Conservation (phyloP, 2,113 vertebrate genomes). For the Saguinus midas region DNA sequence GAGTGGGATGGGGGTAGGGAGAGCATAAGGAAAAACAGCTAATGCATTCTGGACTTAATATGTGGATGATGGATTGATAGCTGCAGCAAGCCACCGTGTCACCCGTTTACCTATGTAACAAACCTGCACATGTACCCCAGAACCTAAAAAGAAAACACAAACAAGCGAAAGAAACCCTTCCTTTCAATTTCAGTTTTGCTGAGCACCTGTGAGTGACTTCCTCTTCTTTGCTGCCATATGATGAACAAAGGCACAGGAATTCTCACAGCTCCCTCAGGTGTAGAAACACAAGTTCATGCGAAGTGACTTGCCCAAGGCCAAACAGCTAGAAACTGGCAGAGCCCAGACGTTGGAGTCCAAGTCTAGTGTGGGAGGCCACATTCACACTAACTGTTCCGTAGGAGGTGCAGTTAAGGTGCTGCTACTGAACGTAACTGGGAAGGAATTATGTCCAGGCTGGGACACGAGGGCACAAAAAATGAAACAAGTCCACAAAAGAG, state of each 20-base stretch:
- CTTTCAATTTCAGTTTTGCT: not conserved
- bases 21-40: too few relatives aligned
- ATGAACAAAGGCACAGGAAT: not conserved
- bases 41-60: too few relatives aligned
- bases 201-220: not conserved
- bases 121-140: too few relatives aligned
- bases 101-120: too few relatives aligned
- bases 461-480: not conserved
- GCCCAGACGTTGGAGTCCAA: not conserved
- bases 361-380: not conserved
- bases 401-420: rapidly evolving
- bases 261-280: not conserved
- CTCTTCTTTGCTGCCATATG: not conserved
- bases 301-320: not conserved
- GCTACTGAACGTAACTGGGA: not conserved
- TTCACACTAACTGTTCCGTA: not conserved
- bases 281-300: not conserved
- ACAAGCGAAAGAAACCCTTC: not conserved
- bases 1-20: too few relatives aligned
- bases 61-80: too few relatives aligned
- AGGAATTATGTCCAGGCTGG: not conserved
- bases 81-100: too few relatives aligned
- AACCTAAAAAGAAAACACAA: too few relatives aligned
- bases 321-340: not conserved
- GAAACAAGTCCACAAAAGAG: not conserved